A percentile compares a stretch with the other conserved stretches of the same genome.
phyloP scores from a whole-genome alignment of 2,113 vertebrate species.

The Pleuronectes platessa region DNA sequence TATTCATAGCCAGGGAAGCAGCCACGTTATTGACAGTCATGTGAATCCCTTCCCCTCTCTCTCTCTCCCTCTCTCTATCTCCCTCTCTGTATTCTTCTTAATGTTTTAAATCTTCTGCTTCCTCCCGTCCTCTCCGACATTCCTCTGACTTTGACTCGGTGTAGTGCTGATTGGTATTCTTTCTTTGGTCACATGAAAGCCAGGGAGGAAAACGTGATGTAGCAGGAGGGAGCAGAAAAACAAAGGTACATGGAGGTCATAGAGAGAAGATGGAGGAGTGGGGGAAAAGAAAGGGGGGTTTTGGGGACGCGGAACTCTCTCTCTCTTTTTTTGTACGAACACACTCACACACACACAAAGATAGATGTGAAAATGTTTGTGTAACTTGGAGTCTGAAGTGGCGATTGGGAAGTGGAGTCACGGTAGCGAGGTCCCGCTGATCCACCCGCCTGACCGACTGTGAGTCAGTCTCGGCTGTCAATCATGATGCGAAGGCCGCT shows the following conservation, averaged over 20 bases:
- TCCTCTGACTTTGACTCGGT: slow-evolving; percentile 52
- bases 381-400: not conserved
- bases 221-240: slow-evolving; percentile 31
- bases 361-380: not conserved
- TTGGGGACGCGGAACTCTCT: not conserved
- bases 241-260: slow-evolving; percentile 12
- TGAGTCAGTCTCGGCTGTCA: not conserved
- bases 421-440: not conserved
- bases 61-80: not conserved
- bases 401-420: not conserved
- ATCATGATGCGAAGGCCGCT: not conserved
- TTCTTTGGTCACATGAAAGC: slow-evolving; percentile 53
- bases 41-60: slow-evolving; percentile 32
- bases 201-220: slow-evolving; percentile 28
- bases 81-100: slow-evolving; percentile 22
- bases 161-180: slow-evolving; percentile 50
- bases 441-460: not conserved
- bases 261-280: slow-evolving; percentile 14
- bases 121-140: slow-evolving; percentile 25
- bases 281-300: not conserved
- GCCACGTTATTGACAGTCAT: slow-evolving; percentile 41
- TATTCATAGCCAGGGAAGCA: slow-evolving; percentile 52
- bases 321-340: not conserved
- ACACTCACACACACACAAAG: not conserved
- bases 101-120: slow-evolving; percentile 34